These are phyloP conservation scores for Lasioglossum vierecki DNA, from an alignment of 2,888 invertebrate genomes.

Conservation along the genomic window DNA sequence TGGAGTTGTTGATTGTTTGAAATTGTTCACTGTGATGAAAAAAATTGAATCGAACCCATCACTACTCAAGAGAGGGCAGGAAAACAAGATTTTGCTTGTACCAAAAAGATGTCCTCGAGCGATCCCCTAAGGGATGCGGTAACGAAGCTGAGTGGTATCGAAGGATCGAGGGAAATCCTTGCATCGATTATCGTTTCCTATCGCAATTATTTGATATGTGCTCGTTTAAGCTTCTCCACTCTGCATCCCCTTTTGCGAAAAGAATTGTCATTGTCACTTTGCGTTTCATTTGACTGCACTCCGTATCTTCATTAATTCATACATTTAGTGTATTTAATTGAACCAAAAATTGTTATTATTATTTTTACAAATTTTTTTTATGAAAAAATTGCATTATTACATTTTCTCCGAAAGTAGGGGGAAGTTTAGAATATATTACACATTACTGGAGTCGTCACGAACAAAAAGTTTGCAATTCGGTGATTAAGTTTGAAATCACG, in stretches of 20 bases:
- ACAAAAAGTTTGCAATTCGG: not conserved
- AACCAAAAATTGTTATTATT: not conserved
- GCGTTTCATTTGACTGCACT: not conserved
- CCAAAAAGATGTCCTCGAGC: conserved; percentile 39
- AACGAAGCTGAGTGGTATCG: conserved; percentile 54
- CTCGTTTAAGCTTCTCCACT: conserved; percentile 6
- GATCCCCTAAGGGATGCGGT: conserved; percentile 40
- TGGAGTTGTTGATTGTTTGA: not conserved
- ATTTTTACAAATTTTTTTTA: not conserved
- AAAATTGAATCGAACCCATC: not conserved
- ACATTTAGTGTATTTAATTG: not conserved
- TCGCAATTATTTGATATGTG: conserved; percentile 21
- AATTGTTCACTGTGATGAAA: too few relatives aligned
- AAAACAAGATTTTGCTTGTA: conserved; percentile 53
- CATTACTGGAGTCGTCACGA: not conserved
- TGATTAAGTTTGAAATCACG: not conserved
- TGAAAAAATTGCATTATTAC: not conserved
- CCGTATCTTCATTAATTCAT: not conserved
- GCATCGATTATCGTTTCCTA: conserved; percentile 35
- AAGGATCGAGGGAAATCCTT: conserved; percentile 51
- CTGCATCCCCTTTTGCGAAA: not conserved
- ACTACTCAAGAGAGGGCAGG: conserved; percentile 35
- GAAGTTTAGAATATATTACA: not conserved
- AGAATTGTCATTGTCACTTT: not conserved
- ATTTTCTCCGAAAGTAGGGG: not conserved